Percentiles rank a stretch among this genome's conserved stretches.
Evolutionary conservation across 2,797 vertebrate genomes (phyloP).

Genomic region (Sciurus vulgaris): DNA sequence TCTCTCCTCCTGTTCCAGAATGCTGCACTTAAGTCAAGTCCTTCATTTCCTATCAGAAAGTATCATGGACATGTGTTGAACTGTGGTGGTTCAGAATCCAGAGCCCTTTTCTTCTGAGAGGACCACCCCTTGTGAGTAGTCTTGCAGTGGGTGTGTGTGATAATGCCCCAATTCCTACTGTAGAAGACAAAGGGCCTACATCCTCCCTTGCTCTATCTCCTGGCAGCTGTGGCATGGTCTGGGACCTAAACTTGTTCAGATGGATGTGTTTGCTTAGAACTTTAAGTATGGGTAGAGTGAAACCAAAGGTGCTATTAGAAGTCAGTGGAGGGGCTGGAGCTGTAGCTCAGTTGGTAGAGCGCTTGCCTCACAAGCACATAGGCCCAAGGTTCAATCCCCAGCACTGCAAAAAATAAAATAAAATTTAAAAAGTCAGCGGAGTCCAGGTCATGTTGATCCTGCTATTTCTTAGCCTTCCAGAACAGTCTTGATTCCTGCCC

Average conservation of each 20-base stretch:
- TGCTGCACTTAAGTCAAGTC: neutral
- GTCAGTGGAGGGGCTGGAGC: neutral
- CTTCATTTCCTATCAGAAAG: neutral
- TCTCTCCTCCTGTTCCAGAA: neutral
- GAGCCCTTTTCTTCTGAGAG: neutral
- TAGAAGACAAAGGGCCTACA: neutral
- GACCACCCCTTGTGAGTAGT: neutral
- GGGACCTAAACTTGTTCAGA: neutral
- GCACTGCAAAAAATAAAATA: no score
- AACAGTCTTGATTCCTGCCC: neutral
- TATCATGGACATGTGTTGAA: neutral
- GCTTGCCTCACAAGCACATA: no score
- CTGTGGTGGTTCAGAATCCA: neutral
- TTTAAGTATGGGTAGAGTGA: neutral
- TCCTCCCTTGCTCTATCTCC: neutral
- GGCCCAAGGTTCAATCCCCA: no score
- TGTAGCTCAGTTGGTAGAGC: no score
- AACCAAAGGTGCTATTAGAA: neutral
- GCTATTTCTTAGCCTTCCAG: neutral
- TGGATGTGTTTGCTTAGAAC: neutral
- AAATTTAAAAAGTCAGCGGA: neutral
- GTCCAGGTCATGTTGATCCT: neutral
- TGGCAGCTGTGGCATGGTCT: neutral
- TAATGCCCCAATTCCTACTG: neutral
- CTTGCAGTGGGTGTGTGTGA: no score